Evolutionary conservation across 2,113 vertebrate genomes (phyloP).

Genomic region (Oostethus manadensis): DNA sequence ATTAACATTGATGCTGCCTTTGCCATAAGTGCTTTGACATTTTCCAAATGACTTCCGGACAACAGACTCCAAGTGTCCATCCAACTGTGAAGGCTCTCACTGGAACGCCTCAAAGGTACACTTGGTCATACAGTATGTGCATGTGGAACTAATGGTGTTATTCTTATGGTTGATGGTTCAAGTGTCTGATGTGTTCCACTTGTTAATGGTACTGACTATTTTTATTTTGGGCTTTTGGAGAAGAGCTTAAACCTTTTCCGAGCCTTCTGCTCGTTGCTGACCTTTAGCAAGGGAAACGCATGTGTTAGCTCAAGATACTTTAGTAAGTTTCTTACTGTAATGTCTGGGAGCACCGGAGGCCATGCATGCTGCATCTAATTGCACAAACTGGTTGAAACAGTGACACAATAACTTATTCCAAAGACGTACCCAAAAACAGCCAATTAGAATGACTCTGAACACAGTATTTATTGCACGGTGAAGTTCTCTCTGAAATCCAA

Average conservation of each 20-base stretch:
- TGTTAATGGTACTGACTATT: slow-evolving; percentile 25
- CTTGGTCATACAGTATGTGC: slow-evolving; percentile 1
- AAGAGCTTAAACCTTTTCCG: slow-evolving; percentile 56
- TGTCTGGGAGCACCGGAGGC: slow-evolving; percentile 25
- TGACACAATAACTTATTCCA: slow-evolving; percentile 12
- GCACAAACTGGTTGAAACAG: slow-evolving; percentile 3
- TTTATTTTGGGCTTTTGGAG: slow-evolving; percentile 36
- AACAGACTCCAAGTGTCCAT: slow-evolving; percentile 10
- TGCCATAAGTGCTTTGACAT: slow-evolving; percentile 39
- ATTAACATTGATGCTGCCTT: slow-evolving; percentile 44
- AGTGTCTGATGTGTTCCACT: slow-evolving; percentile 13
- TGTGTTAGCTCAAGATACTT: slow-evolving; percentile 30
- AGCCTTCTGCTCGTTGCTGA: slow-evolving; percentile 41
- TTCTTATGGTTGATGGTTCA: slow-evolving; percentile 4
- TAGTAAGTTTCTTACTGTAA: slow-evolving; percentile 36
- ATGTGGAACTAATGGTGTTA: slow-evolving; percentile 1
- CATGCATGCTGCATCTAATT: slow-evolving; percentile 28
- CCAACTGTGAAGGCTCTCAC: not conserved
- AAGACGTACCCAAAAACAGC: not conserved
- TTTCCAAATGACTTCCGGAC: slow-evolving; percentile 16
- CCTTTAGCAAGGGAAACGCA: slow-evolving; percentile 47
- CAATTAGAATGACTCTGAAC: slow-evolving; percentile 11
- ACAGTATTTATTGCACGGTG: not conserved
- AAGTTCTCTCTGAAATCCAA: not conserved
- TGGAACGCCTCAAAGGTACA: not conserved